Evolutionary conservation across 2,113 vertebrate species (phyloP), one percentile per base, ranked within the genome.

Genomic region (Erythrocebus patas): DNA sequence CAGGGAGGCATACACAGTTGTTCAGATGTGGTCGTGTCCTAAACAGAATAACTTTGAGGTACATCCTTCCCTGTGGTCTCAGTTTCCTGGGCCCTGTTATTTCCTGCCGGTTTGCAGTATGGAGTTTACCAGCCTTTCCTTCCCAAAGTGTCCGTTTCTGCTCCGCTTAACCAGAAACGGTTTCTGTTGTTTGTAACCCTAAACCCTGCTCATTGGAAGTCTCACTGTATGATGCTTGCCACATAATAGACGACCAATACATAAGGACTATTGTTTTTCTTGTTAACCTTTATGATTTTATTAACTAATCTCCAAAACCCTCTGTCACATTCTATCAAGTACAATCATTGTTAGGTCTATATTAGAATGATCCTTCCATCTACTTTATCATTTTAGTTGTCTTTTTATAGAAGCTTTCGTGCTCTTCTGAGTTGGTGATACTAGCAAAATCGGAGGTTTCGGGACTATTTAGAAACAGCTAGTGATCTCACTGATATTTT

Each of bases 381-480:
- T 66, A 11, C 14, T 48, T 50, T 61, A 55, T 82, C 57, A 72
- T 48, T 52, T 27, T 35, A 38, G 40, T 40, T 57, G 5, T 82
- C 43, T 45, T 38, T 43, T n/a, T 79, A 18, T 68, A 40, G 79
- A 85, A 64, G 27, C 16, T 30, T 57, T 89, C 40, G 14, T n/a
- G 7, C 0, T 78, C 18, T 38, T 85, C 57, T 91, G 81, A 23
- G 4, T 80, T 59, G 70, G 64, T 95, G 68, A 64, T 43, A 38
- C 40, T 89, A 70, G 48, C n/a, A 96, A 96, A 98, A 97, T 30
- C 20, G 70, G 87, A 66, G 87, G 55, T 25, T 92, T 96, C 0
- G 4, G 0, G 70, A 23, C 55, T 73, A 92, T 3, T 18, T 55
- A 82, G 2, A 40, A 13, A 93, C 23, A 17, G 1, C 27, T 86